Evolutionary conservation across 2,113 vertebrate genomes (phyloP), one percentile per base, ranked within the genome.

Genomic region (Melanocharis versteri): DNA sequence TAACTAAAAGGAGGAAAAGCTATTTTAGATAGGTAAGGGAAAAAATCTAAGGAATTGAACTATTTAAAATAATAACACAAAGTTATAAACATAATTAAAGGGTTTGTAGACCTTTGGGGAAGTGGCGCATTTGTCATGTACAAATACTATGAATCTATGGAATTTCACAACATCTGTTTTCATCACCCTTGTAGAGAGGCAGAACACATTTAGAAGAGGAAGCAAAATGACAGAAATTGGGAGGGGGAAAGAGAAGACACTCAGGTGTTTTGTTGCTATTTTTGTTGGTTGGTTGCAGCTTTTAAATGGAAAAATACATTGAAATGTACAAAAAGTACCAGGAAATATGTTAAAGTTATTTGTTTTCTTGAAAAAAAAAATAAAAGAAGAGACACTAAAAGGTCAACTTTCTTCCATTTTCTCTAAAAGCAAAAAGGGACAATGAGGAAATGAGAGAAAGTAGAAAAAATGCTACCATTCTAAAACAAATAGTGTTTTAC

Each of bases 211-310:
- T 64, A 40, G 26, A 91, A 91, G 10, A 70, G 6, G 18, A 85
- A 91, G 66, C 13, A 77, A 61, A 53, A 87, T 3, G 27, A 66
- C 21, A 35, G 11, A 65, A 88, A 50, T 11, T 28, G 12, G 7
- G 22, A 14, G 5, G 2, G 7, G 2, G 1, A 5, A 35, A 15
- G 15, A 16, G 7, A 58, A 48, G 13, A 7, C 37, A 48, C 17
- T 20, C 27, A 24, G 30, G 10, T 44, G 7, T 53, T 80, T 48
- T 39, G 19, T 26, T 64, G 33, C 4, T 57, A 3, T 6, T 33
- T 5, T 15, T 53, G 3, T 64, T 80, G 44, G 1, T 15, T 42
- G 13, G 16, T 15, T 65, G 15, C 2, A 7, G 14, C 30, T 79
- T 72, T 89, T 57, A 35, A 77, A 76, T 50, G 26, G 23, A 66